phyloP scores from a whole-genome alignment of 1,140 invertebrate genomes.

The Teleogryllus occipitalis region DNA sequence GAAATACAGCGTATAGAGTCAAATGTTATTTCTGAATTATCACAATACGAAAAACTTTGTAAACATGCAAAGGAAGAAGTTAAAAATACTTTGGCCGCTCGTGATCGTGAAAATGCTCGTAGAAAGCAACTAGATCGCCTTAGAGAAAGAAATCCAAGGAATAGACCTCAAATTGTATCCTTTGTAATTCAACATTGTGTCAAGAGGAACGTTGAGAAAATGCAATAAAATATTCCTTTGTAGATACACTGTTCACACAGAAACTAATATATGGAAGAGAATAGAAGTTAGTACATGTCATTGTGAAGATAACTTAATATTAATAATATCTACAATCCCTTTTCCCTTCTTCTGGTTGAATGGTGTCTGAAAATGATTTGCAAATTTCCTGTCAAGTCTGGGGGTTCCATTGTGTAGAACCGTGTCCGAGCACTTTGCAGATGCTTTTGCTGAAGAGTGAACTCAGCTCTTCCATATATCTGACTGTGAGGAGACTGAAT shows the following conservation, averaged over 20 bases:
- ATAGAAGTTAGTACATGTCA: too few relatives aligned
- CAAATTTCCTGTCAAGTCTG: too few relatives aligned
- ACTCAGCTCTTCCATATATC: too few relatives aligned
- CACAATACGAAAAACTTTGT: constrained; percentile 61
- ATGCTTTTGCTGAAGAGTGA: too few relatives aligned
- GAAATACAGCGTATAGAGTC: constrained; percentile 58
- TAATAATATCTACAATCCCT: too few relatives aligned
- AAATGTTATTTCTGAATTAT: constrained; percentile 55
- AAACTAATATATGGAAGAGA: not conserved
- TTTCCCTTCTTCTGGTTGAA: too few relatives aligned
- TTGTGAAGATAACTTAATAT: too few relatives aligned
- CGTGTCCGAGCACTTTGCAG: too few relatives aligned
- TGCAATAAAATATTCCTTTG: not conserved
- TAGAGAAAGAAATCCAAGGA: constrained; percentile 53
- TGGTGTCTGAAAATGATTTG: too few relatives aligned
- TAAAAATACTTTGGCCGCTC: constrained; percentile 56
- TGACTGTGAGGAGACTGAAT: too few relatives aligned
- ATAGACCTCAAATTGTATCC: constrained; percentile 59
- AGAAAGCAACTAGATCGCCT: constrained; percentile 55
- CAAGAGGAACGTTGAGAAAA: not conserved
- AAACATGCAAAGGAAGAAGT: constrained; percentile 62
- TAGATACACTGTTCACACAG: not conserved
- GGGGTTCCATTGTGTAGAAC: too few relatives aligned
- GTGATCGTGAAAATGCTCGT: constrained; percentile 55
- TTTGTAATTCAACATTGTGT: constrained; percentile 22